Percentiles rank a stretch among this genome's conserved stretches.
These are phyloP conservation scores for Anniella stebbinsi DNA, from an alignment of 2,797 vertebrate genomes.

Conservation along the genomic window DNA sequence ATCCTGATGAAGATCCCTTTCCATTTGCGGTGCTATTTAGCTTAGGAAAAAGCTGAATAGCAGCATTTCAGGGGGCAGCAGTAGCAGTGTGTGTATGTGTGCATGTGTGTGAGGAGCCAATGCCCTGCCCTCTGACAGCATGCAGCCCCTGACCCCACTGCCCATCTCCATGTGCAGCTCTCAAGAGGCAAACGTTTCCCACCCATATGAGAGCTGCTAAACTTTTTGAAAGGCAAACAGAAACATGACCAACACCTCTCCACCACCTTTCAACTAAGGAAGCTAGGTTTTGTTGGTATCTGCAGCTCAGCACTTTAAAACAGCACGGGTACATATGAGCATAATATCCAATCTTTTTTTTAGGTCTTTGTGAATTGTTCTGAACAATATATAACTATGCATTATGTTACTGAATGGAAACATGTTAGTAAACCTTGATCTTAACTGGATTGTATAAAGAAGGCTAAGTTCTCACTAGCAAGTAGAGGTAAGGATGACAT, in stretches of 20 bases:
- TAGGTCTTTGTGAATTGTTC: neutral
- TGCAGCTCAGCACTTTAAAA: neutral
- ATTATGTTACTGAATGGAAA: neutral
- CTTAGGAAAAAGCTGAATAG: neutral
- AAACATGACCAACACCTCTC: neutral
- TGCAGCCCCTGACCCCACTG: no score
- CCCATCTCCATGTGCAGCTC: neutral
- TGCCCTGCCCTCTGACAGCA: neutral
- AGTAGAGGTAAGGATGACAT: neutral
- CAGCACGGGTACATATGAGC: neutral
- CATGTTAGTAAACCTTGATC: neutral
- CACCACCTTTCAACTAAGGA: neutral
- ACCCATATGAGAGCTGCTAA: no score
- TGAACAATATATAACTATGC: neutral
- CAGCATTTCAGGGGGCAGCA: no score
- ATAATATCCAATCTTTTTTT: neutral
- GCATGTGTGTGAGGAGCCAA: no score
- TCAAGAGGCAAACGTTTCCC: neutral
- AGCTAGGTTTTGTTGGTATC: neutral
- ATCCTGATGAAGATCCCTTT: neutral
- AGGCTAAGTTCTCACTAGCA: accelerated
- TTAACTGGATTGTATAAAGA: neutral
- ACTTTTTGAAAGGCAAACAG: neutral
- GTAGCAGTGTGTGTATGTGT: no score
- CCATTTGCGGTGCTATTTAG: neutral